Conservation (phyloP, 2,888 invertebrate genomes). For the Nephrocerus scutellatus region DNA sequence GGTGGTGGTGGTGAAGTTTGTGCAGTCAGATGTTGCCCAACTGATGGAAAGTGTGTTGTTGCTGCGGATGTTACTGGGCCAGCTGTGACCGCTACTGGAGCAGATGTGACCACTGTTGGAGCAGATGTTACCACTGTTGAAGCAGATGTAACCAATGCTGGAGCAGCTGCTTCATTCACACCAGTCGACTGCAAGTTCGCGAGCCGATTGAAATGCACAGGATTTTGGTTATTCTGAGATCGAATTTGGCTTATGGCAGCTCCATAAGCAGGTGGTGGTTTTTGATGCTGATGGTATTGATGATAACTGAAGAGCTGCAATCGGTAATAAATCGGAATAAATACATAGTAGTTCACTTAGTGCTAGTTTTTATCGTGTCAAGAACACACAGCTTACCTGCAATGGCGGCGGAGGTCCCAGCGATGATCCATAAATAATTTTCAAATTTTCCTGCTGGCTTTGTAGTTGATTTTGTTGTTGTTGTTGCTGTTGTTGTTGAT, state of each 20-base stretch:
- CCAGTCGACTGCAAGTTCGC: conserved; percentile 5
- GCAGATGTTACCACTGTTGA: conserved; percentile 26
- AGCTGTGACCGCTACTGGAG: conserved; percentile 23
- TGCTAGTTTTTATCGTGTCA: not conserved
- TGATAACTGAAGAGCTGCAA: conserved; percentile 40
- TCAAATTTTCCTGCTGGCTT: conserved; percentile 32
- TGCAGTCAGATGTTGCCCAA: conserved; percentile 3
- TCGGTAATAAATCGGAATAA: not conserved
- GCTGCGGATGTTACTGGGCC: not conserved
- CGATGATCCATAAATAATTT: conserved; percentile 33
- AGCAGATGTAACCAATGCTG: not conserved
- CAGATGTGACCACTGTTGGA: conserved; percentile 13
- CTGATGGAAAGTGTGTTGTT: conserved; percentile 4
- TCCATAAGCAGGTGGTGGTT: conserved; percentile 47
- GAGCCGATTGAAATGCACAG: too few species aligned
- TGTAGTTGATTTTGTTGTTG: conserved; percentile 23
- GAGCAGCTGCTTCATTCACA: not conserved
- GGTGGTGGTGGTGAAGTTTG: conserved; percentile 28
- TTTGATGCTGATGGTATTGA: conserved; percentile 36
- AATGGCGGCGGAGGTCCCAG: conserved; percentile 39
- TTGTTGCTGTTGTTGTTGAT: conserved; percentile 27
- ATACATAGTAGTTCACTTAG: not conserved
- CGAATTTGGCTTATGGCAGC: conserved; percentile 47
- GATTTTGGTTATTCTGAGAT: conserved; percentile 47
- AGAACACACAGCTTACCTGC: conserved; percentile 30